These are phyloP conservation scores for Apodemia zela DNA, from an alignment of 2,888 invertebrate species.

Conservation along the genomic window DNA sequence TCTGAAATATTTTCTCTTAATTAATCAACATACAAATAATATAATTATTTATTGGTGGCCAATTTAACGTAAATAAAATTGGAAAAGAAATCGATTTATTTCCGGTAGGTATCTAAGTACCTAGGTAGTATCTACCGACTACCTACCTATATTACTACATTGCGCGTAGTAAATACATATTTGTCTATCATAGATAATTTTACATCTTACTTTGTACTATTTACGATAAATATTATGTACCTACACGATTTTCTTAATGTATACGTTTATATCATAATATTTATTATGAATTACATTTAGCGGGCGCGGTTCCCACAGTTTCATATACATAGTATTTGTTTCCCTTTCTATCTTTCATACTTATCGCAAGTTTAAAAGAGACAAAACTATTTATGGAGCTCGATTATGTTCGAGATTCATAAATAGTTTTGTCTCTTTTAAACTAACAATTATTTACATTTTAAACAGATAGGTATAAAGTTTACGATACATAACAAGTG, in stretches of 20 bases:
- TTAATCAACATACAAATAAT: neutral
- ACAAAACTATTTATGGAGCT: slow-evolving; percentile 12
- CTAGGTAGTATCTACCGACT: neutral
- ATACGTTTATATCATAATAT: neutral
- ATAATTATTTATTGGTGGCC: neutral
- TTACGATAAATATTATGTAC: neutral
- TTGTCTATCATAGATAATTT: neutral
- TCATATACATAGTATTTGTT: neutral
- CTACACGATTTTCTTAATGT: neutral
- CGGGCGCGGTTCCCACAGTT: slow-evolving; percentile 2
- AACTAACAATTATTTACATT: no score
- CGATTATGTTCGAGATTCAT: no score
- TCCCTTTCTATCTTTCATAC: neutral
- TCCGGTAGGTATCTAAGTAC: neutral
- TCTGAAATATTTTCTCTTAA: neutral
- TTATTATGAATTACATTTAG: neutral
- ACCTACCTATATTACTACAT: neutral
- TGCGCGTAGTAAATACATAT: neutral
- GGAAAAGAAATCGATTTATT: neutral
- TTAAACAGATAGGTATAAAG: no score
- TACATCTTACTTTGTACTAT: slow-evolving; percentile 1
- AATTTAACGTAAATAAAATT: neutral
- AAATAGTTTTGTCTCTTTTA: no score
- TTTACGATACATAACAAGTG: no score
- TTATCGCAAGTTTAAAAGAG: neutral